Conservation (phyloP, 1,140 invertebrate genomes). For the Samia ricini region DNA sequence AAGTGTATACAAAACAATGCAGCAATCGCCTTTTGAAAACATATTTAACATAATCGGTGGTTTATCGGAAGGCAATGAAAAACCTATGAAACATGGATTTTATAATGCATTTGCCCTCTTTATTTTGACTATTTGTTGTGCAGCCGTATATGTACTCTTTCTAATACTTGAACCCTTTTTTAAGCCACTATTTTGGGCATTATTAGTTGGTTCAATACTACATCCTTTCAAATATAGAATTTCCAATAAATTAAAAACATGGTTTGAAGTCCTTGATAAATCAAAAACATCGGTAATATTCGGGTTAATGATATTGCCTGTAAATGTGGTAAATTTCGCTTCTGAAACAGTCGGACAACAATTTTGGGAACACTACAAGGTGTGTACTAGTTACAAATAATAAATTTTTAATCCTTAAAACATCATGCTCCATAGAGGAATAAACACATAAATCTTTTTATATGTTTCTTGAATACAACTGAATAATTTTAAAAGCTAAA, state of each 20-base stretch:
- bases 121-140: constrained; percentile 81
- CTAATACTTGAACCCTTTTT: constrained; percentile 91
- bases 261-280: constrained; percentile 82
- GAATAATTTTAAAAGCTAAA: neutral
- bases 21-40: constrained; percentile 71
- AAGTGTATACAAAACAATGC: constrained; percentile 38
- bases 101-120: constrained; percentile 91
- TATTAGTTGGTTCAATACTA: constrained; percentile 93
- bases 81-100: constrained; percentile 91
- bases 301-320: constrained; percentile 85
- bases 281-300: constrained; percentile 81
- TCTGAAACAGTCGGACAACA: constrained; percentile 85
- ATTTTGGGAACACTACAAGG: constrained; percentile 80
- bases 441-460: neutral
- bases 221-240: constrained; percentile 92
- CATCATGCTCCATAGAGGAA: neutral
- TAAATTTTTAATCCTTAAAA: neutral
- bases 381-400: constrained; percentile 33
- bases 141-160: constrained; percentile 88
- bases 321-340: constrained; percentile 83
- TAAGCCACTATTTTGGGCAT: constrained; percentile 94
- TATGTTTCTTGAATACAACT: neutral
- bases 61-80: constrained; percentile 80
- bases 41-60: constrained; percentile 72
- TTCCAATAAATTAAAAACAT: constrained; percentile 82